Conservation (phyloP, 2,888 invertebrate species). For the Crioceris asparagi region DNA sequence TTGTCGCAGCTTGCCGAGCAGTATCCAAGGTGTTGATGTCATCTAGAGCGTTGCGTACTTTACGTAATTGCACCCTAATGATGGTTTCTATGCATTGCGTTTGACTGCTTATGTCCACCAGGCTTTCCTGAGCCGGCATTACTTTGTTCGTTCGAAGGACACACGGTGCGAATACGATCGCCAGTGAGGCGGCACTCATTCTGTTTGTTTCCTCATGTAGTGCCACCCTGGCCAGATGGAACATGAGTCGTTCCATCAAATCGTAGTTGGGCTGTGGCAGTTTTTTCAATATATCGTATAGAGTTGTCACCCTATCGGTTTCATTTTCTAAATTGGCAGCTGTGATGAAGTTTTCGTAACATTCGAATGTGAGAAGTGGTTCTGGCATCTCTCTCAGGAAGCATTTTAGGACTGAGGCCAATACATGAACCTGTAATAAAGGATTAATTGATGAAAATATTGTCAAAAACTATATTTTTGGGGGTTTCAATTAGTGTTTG, state of each 20-base stretch:
- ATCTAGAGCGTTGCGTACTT: slow-evolving; percentile 74
- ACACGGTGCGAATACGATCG: slow-evolving; percentile 92
- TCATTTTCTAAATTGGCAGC: slow-evolving; percentile 77
- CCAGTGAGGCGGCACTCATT: slow-evolving; percentile 84
- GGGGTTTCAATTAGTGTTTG: too few relatives aligned
- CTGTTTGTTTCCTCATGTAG: slow-evolving; percentile 77
- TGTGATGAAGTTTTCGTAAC: slow-evolving; percentile 88
- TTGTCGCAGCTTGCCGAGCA: slow-evolving; percentile 76
- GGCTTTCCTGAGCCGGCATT: slow-evolving; percentile 83
- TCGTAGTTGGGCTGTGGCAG: slow-evolving; percentile 83
- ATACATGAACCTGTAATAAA: slow-evolving; percentile 65
- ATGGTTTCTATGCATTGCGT: slow-evolving; percentile 86
- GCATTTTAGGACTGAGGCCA: slow-evolving; percentile 78
- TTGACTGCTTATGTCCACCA: slow-evolving; percentile 82
- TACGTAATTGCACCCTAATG: slow-evolving; percentile 72
- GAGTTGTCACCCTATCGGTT: slow-evolving; percentile 69
- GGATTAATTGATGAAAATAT: too few relatives aligned
- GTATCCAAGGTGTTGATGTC: slow-evolving; percentile 86
- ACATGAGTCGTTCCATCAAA: slow-evolving; percentile 83
- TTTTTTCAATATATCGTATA: slow-evolving; percentile 80
- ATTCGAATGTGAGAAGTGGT: slow-evolving; percentile 83
- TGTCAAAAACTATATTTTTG: too few relatives aligned
- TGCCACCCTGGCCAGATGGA: slow-evolving; percentile 84
- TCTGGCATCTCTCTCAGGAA: slow-evolving; percentile 91
- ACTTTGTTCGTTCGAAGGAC: slow-evolving; percentile 77